Evolutionary conservation across 2,888 invertebrate genomes (phyloP).

Genomic region (Xanthia icteritia): DNA sequence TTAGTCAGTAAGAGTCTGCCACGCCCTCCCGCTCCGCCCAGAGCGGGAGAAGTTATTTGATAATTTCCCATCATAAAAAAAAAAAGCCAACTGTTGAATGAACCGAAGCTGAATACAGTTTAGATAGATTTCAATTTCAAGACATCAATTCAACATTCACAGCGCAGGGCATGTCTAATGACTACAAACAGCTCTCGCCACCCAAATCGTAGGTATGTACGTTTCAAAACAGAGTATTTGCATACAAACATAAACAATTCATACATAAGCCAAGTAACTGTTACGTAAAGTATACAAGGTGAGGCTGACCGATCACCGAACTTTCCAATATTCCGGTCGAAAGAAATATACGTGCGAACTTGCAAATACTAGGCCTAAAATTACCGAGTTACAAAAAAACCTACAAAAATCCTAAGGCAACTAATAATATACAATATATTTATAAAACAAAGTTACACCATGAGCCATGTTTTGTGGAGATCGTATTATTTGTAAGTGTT

Average conservation of each 20-base stretch:
- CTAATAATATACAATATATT: neutral
- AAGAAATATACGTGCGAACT: conserved; percentile 32
- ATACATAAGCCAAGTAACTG: conserved; percentile 44
- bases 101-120: neutral
- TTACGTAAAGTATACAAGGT: conserved; percentile 58
- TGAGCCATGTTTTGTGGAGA: too few species aligned
- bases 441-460: neutral
- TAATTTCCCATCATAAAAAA: too few species aligned
- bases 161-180: conserved; percentile 24
- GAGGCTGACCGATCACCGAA: conserved; percentile 47
- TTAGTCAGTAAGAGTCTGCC: too few species aligned
- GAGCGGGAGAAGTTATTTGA: too few species aligned
- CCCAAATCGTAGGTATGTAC: conserved; percentile 25
- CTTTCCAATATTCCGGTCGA: conserved; percentile 51
- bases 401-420: neutral
- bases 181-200: conserved; percentile 25
- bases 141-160: conserved; percentile 8
- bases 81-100: neutral
- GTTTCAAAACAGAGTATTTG: conserved; percentile 61
- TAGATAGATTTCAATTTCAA: conserved; percentile 4
- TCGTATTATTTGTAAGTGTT: neutral
- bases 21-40: too few species aligned
- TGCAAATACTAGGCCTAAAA: neutral
- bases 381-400: neutral
- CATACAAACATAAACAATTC: conserved; percentile 63